Evolutionary conservation across 2,113 vertebrate genomes (phyloP), one percentile per base, ranked within the genome.

Genomic region (Sminthopsis crassicaudata): DNA sequence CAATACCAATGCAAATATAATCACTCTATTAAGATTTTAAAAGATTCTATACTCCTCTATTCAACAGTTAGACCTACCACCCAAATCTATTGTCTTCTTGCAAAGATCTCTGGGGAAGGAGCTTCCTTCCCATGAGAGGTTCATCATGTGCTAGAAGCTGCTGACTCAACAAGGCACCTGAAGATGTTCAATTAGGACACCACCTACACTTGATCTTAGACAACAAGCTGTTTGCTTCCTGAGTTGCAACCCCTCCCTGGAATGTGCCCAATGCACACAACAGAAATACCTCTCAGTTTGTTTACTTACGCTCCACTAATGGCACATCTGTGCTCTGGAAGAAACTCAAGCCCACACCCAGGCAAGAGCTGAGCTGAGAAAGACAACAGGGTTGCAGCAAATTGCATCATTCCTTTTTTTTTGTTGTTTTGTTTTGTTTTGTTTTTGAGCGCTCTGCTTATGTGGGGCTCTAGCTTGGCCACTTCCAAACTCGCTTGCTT

Each of bases 331-430:
- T 48, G 57, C 57, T 93, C 93, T 94, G 84, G 27, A 92, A 94
- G 67, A n/a, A 90, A 96, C 36, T 54, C 93, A 93, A 90, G 91
- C 54, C 93, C 89, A 76, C 76, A n/a, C 46, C 2, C 0, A 0
- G 76, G 48, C 25, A 54, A n/a, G 95, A 89, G 84, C 60, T 88
- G 67, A 84, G 36, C n/a, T 42, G 67, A 84, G n/a, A 42, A 84
- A 84, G 67, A 84, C n/a, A 42, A 84, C 67, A 42, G 67, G n/a
- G 94, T 27, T 94, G 93, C 46, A 91, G 91, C 90, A 90, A 89
- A 96, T 94, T 91, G 93, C 95, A 93, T 97, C 96, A 95, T 92
- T 92, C 96, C 93, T 89, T 46, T 67, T 95, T 92, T 53, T 92
- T 50, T 91, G 9, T 51, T 51, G 9, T 11, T 48, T 48, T 51